Base-by-base conservation (phyloP, 1,140 invertebrate species). In the Octopus sinensis region DNA sequence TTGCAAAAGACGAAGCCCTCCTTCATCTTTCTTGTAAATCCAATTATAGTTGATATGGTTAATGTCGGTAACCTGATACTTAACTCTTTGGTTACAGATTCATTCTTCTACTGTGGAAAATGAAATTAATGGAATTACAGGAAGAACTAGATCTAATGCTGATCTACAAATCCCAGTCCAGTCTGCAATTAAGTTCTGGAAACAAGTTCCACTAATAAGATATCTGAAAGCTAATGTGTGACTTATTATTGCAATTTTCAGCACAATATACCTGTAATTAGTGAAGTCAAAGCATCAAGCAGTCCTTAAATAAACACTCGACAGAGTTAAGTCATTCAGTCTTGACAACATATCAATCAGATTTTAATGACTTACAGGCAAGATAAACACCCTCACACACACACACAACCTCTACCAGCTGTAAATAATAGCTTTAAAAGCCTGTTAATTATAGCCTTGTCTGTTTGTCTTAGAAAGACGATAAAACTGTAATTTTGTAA, bases 11-110 rank as follows among this genome's bases (percentile, higher is more conserved):
- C 62, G 62, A 68, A n/a, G n/a, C n/a, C 62, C 62, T 68, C 12
- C 62, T 68, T 68, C 3, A n/a, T n/a, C n/a, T 68, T 68, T 3
- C 62, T 68, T 68, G 62, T n/a, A 68, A 68, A 68, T 68, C n/a
- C 62, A 68, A 13, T n/a, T n/a, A 68, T 68, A n/a, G 62, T 68
- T 68, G 62, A 68, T 68, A n/a, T n/a, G 62, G 62, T 68, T n/a
- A 68, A 68, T n/a, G 62, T 12, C n/a, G 62, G 62, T 68, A 13
- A 13, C 62, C n/a, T n/a, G n/a, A 13, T 68, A 13, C 62, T 68
- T n/a, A 13, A 68, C 12, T n/a, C 62, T 68, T n/a, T 68, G 62
- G 62, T 68, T 68, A 68, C 12, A n/a, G n/a, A 68, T 43, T 43
- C 30, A 43, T 43, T 12, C 62, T 2, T 68, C 62, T 68, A n/a